Base-by-base conservation (phyloP, 2,797 vertebrate species). In the Galago senegalensis region DNA sequence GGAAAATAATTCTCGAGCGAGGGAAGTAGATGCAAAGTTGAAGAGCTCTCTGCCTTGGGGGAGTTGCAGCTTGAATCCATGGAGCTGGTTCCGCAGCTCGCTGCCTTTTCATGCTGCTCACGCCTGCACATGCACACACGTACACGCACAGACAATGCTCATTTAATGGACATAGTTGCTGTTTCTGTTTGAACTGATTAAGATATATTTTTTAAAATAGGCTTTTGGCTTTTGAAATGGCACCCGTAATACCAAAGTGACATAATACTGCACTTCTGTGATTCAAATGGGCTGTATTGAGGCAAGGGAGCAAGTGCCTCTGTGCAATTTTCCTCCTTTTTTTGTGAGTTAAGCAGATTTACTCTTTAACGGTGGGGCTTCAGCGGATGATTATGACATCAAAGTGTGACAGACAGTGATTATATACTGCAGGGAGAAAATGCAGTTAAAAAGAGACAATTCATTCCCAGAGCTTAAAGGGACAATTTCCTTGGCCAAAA, bases 331-430 rank as follows among this genome's bases (percentile, higher is more conserved):
- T 77, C 77, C 77, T 60, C 49, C 34, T 83, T 79, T 95, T 92
- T 83, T 91, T 8, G 87, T 97, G 95, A 0, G 43, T 98, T 98
- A 98, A 98, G 98, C 88, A 98, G 98, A 98, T 98, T 99, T 98
- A 97, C 98, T 98, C 95, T 96, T 98, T 97, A 98, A 97, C 93
- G 95, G 97, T 95, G 97, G 96, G 96, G 97, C 95, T 98, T 98
- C 97, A 96, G 96, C 79, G 76, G 97, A 98, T 98, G 98, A 99
- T 98, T 98, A 98, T 98, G 98, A 98, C 98, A 99, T 98, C 98
- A 98, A 99, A 99, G 98, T 97, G 98, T 98, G 98, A 98, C 98
- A 98, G 98, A 98, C 97, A 98, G 95, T 98, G 98, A 98, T 98
- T 98, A 98, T 98, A 95, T 98, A 98, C 97, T 97, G 97, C 97